Conservation (phyloP, 2,888 invertebrate genomes). For the Cheilosia variabilis region DNA sequence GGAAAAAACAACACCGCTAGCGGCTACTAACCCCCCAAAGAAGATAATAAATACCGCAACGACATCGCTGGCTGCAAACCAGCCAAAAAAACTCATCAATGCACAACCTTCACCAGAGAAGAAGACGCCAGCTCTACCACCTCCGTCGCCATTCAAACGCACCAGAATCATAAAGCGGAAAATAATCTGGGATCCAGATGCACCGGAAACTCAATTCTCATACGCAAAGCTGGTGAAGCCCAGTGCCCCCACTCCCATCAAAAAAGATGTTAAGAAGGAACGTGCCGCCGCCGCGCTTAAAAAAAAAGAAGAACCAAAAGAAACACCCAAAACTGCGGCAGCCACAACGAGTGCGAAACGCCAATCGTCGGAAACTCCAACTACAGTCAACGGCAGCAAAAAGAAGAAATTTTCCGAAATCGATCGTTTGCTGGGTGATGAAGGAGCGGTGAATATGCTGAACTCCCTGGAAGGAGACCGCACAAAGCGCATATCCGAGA, state of each 20-base stretch:
- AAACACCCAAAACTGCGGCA: background rate
- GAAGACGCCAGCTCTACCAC: slow-evolving; percentile 35
- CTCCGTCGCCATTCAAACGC: slow-evolving; percentile 78
- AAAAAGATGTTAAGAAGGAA: slow-evolving; percentile 75
- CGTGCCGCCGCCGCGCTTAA: slow-evolving; percentile 78
- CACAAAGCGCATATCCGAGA: slow-evolving; percentile 76
- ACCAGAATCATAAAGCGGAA: slow-evolving; percentile 88
- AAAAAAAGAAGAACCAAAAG: slow-evolving; percentile 65
- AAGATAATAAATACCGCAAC: slow-evolving; percentile 14
- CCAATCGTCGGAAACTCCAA: slow-evolving; percentile 25
- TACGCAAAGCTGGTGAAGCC: slow-evolving; percentile 83
- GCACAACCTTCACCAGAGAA: slow-evolving; percentile 40
- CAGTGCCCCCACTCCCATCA: slow-evolving; percentile 56
- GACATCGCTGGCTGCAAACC: slow-evolving; percentile 8
- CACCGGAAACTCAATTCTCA: slow-evolving; percentile 81
- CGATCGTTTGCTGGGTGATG: slow-evolving; percentile 91
- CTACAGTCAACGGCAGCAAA: slow-evolving; percentile 80
- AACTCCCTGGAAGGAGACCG: slow-evolving; percentile 88
- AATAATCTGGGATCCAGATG: slow-evolving; percentile 89
- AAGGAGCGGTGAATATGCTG: slow-evolving; percentile 93
- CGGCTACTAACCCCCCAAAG: slow-evolving; percentile 4
- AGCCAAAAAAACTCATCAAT: slow-evolving; percentile 53
- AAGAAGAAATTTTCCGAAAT: slow-evolving; percentile 88
- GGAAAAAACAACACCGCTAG: slow-evolving; percentile 11
- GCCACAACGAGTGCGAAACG: slow-evolving; percentile 43